Evolutionary conservation across 2,797 vertebrate species (phyloP).

Genomic region (Iguana delicatissima): DNA sequence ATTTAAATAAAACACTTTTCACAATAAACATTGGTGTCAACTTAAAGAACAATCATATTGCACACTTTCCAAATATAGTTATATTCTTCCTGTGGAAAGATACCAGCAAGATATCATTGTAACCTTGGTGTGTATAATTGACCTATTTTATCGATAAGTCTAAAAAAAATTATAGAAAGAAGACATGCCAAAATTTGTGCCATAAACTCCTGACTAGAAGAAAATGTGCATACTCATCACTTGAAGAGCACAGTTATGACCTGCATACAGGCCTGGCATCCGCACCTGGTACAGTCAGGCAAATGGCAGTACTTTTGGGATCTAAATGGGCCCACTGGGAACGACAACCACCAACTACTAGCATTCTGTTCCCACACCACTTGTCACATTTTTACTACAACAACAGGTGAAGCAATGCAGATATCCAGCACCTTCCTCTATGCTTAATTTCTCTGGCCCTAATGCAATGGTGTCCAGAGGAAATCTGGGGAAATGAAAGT

Average conservation of each 20-base stretch:
- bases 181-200: neutral
- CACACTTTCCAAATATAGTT: neutral
- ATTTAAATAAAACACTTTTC: neutral
- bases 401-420: neutral
- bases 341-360: neutral
- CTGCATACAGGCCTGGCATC: neutral
- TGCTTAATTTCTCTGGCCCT: neutral
- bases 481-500: neutral
- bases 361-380: neutral
- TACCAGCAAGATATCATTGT: neutral
- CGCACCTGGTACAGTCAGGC: neutral
- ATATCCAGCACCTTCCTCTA: neutral
- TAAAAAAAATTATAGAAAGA: neutral
- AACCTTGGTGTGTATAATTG: neutral
- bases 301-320: neutral
- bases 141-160: neutral
- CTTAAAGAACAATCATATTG: neutral
- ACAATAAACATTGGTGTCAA: neutral
- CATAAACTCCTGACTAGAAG: neutral
- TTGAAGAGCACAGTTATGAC: neutral
- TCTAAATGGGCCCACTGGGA: too few relatives aligned
- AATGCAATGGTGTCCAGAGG: neutral
- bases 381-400: neutral
- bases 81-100: conserved; percentile 8
- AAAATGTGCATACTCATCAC: neutral